Conservation (phyloP, 1,140 invertebrate genomes). For the Lysiphlebus fabarum region DNA sequence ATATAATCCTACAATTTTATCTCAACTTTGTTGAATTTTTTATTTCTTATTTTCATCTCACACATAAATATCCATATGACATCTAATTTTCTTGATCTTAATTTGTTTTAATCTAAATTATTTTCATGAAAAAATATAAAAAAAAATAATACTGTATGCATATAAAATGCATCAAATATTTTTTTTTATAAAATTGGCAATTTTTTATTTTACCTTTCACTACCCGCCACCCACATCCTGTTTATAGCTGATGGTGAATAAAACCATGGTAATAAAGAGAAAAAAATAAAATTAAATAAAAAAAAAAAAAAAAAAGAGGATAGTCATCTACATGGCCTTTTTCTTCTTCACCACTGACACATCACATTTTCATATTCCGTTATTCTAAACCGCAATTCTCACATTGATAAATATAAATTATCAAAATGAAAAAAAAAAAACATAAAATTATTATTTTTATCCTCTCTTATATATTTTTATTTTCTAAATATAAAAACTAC, state of each 20-base stretch:
- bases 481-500: not conserved
- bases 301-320: not conserved
- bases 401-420: too few species aligned
- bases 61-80: too few species aligned
- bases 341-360: not conserved
- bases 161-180: too few species aligned
- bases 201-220: constrained; percentile 20
- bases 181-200: too few species aligned
- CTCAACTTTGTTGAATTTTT: constrained; percentile 14
- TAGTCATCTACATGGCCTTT: not conserved
- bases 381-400: too few species aligned
- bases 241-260: constrained; percentile 26
- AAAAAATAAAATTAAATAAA: constrained; percentile 3
- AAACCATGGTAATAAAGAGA: constrained; percentile 4
- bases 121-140: not conserved
- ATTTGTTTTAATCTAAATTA: too few species aligned
- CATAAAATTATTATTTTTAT: constrained; percentile 7
- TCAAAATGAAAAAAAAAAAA: not conserved
- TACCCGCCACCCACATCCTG: constrained; percentile 32
- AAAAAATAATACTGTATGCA: not conserved
- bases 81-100: too few species aligned
- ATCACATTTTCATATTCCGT: too few species aligned
- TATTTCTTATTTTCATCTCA: constrained; percentile 13
- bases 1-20: constrained; percentile 11
- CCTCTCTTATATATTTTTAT: constrained; percentile 12